phyloP scores from a whole-genome alignment of 2,113 vertebrate species.

The Delphinus delphis region DNA sequence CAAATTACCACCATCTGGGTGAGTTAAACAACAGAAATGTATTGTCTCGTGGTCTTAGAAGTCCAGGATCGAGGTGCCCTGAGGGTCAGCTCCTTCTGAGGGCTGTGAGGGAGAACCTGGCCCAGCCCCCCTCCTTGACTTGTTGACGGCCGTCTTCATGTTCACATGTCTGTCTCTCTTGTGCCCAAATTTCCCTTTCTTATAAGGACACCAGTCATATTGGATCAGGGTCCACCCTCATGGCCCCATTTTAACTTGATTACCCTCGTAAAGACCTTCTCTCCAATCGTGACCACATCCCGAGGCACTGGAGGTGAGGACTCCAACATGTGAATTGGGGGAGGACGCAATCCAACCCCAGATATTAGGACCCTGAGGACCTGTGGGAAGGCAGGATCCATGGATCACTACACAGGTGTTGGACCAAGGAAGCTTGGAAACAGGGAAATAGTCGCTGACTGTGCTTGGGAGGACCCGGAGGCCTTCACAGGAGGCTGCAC shows the following conservation, averaged over 20 bases:
- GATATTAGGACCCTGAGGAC: not conserved
- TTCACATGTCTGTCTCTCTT: too few relatives aligned
- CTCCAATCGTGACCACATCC: not conserved
- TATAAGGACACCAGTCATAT: not conserved
- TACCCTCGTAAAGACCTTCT: not conserved
- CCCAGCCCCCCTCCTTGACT: not conserved
- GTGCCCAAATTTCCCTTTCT: not conserved
- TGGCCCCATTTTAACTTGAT: not conserved
- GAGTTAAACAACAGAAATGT: too few relatives aligned
- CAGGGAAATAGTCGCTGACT: not conserved
- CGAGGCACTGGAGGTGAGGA: not conserved
- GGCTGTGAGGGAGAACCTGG: not conserved
- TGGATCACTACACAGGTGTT: rapidly evolving
- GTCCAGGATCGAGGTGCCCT: not conserved
- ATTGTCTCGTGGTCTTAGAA: not conserved
- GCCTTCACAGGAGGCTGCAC: rapidly evolving
- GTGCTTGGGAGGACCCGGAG: not conserved
- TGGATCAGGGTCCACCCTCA: too few relatives aligned
- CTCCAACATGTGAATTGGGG: not conserved
- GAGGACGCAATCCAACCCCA: not conserved
- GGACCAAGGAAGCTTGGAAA: rapidly evolving
- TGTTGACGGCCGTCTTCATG: not conserved
- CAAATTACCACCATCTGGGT: not conserved
- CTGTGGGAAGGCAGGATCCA: not conserved
- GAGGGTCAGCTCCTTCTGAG: not conserved